Evolutionary conservation across 1,140 invertebrate species (phyloP).

Genomic region (Megathymus violae): DNA sequence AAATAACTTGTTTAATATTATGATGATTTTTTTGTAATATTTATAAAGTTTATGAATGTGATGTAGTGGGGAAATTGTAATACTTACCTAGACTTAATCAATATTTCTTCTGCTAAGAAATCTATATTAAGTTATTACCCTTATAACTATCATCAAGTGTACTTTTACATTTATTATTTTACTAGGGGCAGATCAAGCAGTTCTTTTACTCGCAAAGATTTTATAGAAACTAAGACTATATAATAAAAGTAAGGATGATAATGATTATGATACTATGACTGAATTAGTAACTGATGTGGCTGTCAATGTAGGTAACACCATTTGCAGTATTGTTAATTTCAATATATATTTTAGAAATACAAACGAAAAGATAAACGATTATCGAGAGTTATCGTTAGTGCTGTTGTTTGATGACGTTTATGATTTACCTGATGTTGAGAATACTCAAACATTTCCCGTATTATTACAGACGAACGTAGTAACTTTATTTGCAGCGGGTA

Average conservation of each 20-base stretch:
- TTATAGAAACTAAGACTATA: slow-evolving; percentile 22
- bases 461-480: neutral
- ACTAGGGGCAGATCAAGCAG: slow-evolving; percentile 19
- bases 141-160: slow-evolving; percentile 6
- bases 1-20: too few relatives aligned
- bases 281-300: too few relatives aligned
- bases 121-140: neutral
- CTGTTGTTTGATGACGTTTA: neutral
- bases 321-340: too few relatives aligned
- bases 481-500: neutral
- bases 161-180: neutral
- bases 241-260: slow-evolving; percentile 4
- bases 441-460: neutral
- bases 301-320: too few relatives aligned
- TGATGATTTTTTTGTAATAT: too few relatives aligned
- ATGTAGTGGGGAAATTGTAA: too few relatives aligned
- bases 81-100: neutral
- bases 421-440: neutral
- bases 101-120: slow-evolving; percentile 11
- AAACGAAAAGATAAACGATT: too few relatives aligned
- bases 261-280: neutral
- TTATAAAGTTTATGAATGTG: too few relatives aligned
- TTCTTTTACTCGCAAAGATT: neutral
- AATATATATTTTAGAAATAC: too few relatives aligned
- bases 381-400: too few relatives aligned